Conservation (phyloP, 2,888 invertebrate genomes). For the Synanthedon tipuliformis region DNA sequence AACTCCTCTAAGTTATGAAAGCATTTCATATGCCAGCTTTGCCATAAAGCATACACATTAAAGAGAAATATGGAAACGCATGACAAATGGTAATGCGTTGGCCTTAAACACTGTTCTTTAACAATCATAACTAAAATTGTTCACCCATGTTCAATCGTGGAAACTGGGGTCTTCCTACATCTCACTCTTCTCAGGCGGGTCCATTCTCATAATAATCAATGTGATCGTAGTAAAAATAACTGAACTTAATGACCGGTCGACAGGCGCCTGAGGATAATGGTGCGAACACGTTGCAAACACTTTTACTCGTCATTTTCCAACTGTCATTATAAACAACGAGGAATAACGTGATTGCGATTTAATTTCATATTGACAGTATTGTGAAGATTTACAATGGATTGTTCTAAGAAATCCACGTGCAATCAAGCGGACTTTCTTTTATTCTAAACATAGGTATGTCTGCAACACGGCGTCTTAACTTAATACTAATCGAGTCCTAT, state of each 20-base stretch:
- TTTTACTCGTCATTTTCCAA: background rate
- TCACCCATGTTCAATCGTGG: conserved; percentile 12
- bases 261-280: conserved; percentile 35
- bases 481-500: too few species aligned
- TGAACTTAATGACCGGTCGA: conserved; percentile 42
- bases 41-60: too few species aligned
- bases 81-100: too few species aligned
- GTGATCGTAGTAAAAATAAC: conserved; percentile 38
- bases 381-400: background rate
- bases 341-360: background rate
- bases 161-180: conserved; percentile 25
- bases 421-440: too few species aligned
- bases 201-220: conserved; percentile 52
- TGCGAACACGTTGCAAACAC: conserved; percentile 38
- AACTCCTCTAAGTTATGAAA: too few species aligned
- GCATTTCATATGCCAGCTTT: too few species aligned
- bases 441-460: too few species aligned
- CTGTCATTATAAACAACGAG: background rate
- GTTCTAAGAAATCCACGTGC: background rate
- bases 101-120: too few species aligned
- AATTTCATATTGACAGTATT: background rate
- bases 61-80: too few species aligned
- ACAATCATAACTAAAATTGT: too few species aligned
- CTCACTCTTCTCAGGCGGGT: conserved; percentile 10
- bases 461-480: too few species aligned